phyloP scores from a whole-genome alignment of 2,113 vertebrate species.

The Thryonomys swinderianus region DNA sequence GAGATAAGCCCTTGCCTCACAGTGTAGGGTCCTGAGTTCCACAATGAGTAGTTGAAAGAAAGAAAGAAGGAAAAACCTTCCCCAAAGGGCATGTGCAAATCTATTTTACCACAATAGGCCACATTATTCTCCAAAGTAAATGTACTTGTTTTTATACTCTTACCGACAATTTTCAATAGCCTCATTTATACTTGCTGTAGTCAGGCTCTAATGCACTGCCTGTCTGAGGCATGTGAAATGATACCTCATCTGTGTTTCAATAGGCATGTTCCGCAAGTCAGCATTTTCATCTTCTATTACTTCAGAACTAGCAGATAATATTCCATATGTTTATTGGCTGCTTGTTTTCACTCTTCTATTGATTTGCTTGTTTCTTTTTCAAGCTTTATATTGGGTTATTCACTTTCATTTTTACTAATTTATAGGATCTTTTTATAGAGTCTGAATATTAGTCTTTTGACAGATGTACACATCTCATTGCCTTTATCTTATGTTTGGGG shows the following conservation, averaged over 20 bases:
- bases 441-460: not conserved
- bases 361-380: not conserved
- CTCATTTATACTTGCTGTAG: not conserved
- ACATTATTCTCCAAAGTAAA: not conserved
- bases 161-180: not conserved
- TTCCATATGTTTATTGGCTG: not conserved
- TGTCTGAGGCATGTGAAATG: not conserved
- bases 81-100: not conserved
- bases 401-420: not conserved
- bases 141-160: not conserved
- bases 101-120: not conserved
- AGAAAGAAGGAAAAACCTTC: not conserved
- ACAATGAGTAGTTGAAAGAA: not conserved
- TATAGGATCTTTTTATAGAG: not conserved
- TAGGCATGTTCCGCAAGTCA: constrained; percentile 8
- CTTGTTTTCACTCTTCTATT: not conserved
- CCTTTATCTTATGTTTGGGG: not conserved
- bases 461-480: not conserved
- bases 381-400: not conserved
- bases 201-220: not conserved
- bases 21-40: not conserved
- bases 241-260: constrained; percentile 35
- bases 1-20: not conserved
- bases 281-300: not conserved
- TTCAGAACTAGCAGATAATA: not conserved